Evolutionary conservation across 2,113 vertebrate genomes (phyloP).

Genomic region (Delphinapterus leucas): DNA sequence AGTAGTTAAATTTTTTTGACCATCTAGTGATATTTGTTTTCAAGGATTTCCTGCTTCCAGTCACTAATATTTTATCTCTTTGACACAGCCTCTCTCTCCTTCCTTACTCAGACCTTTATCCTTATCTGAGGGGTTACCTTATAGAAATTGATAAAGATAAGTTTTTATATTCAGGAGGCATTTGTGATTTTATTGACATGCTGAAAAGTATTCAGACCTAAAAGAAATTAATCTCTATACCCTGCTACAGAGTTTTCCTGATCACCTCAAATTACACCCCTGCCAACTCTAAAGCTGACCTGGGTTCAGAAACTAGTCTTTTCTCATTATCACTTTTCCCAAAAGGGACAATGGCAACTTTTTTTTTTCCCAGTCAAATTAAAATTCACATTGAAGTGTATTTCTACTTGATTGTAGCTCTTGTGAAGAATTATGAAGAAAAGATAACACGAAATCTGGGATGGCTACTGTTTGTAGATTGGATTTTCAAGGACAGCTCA

Average conservation of each 20-base stretch:
- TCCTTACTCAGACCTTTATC: not conserved
- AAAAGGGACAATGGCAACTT: not conserved
- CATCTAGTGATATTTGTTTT: not conserved
- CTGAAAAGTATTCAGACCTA: not conserved
- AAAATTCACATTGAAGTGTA: constrained; percentile 23
- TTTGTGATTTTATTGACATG: constrained; percentile 17
- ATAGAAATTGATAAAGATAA: not conserved
- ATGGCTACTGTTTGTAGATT: not conserved
- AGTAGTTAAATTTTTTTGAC: not conserved
- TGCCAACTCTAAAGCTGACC: not conserved
- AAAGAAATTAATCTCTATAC: not conserved
- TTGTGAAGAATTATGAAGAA: not conserved
- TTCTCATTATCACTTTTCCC: not conserved
- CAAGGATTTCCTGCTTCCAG: not conserved
- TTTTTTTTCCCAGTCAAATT: not conserved
- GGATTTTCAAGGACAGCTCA: constrained; percentile 6
- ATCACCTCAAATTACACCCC: not conserved
- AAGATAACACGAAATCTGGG: not conserved
- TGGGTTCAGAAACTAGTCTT: not conserved
- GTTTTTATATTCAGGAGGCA: not conserved
- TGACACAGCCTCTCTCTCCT: not conserved
- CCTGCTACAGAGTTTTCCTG: not conserved
- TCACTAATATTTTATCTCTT: not conserved
- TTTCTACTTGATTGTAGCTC: not conserved
- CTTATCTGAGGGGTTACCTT: not conserved